Conservation (phyloP, 2,888 invertebrate species). For the Schizaphis graminum region DNA sequence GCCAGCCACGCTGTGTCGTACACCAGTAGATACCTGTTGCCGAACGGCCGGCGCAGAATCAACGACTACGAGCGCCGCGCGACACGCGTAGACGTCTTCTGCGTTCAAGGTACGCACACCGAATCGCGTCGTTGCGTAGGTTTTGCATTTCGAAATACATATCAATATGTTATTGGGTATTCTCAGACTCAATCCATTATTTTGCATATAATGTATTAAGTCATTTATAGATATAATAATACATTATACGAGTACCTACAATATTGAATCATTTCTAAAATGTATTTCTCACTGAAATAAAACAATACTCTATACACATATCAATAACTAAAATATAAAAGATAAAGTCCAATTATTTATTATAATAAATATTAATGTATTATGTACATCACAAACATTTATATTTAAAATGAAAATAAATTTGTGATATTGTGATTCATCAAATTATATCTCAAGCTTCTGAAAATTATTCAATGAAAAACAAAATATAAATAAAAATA, state of each 20-base stretch:
- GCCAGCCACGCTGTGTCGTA: background rate
- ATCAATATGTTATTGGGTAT: background rate
- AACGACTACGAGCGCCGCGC: background rate
- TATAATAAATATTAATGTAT: too few relatives aligned
- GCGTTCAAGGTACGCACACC: background rate
- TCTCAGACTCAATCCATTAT: background rate
- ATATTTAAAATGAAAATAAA: background rate
- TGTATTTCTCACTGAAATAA: too few relatives aligned
- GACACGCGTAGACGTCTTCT: background rate
- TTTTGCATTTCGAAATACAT: constrained; percentile 24
- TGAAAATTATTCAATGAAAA: background rate
- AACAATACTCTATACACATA: too few relatives aligned
- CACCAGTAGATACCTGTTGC: background rate
- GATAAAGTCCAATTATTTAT: too few relatives aligned
- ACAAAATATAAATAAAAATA: background rate
- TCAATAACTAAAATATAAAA: too few relatives aligned
- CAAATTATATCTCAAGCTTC: background rate
- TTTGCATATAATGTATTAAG: background rate
- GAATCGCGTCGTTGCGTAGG: background rate
- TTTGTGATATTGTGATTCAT: background rate
- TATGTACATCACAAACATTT: too few relatives aligned
- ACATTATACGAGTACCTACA: too few relatives aligned
- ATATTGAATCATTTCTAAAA: background rate
- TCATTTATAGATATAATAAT: too few relatives aligned
- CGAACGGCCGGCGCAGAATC: background rate